phyloP scores from a whole-genome alignment of 2,113 vertebrate species.

The Actinemys pallida region DNA sequence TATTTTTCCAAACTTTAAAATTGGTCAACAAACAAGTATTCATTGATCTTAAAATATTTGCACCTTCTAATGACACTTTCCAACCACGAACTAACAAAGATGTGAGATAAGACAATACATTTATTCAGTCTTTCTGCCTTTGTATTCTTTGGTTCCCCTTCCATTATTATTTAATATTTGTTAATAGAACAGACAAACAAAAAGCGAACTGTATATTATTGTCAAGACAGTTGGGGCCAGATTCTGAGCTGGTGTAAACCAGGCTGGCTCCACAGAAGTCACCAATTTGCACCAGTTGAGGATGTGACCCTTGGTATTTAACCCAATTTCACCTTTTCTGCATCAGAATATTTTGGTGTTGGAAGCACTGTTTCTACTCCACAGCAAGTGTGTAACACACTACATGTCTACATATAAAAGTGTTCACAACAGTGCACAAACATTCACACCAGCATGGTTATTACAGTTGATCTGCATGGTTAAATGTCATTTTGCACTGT shows the following conservation, averaged over 20 bases:
- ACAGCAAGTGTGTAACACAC: background rate
- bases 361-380: background rate
- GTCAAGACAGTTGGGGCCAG: background rate
- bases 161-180: background rate
- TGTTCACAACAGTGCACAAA: background rate
- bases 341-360: background rate
- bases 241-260: background rate
- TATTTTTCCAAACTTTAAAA: background rate
- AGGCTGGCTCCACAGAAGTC: background rate
- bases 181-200: background rate
- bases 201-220: background rate
- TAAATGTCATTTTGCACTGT: conserved; percentile 4
- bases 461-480: background rate
- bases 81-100: background rate
- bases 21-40: background rate
- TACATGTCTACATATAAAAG: background rate
- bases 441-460: background rate
- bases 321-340: background rate
- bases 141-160: background rate
- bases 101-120: background rate
- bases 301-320: background rate
- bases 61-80: background rate
- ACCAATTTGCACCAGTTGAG: background rate
- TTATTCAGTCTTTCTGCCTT: background rate
- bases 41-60: background rate